A percentile compares a stretch with the other conserved stretches of the same genome.
Evolutionary conservation across 2,797 vertebrate genomes (phyloP).

Genomic region (Fistularia commersonii): DNA sequence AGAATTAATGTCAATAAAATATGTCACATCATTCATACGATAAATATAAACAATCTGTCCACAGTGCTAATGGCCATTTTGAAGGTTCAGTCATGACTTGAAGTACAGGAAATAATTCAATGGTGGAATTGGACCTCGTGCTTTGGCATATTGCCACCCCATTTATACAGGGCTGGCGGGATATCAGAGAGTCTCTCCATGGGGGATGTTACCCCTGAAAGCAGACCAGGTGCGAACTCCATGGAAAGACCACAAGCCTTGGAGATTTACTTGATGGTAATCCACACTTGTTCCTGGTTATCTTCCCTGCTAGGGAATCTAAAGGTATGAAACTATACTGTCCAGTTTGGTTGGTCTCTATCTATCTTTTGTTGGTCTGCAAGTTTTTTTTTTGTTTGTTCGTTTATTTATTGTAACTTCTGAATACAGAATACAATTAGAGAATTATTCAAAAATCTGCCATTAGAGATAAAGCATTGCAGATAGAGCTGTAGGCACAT

Average conservation of each 20-base stretch:
- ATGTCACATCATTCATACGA: no score
- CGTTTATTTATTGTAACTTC: no score
- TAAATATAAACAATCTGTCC: no score
- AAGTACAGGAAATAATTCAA: slow-evolving; percentile 12
- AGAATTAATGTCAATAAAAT: no score
- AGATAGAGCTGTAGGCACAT: no score
- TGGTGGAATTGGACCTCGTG: slow-evolving; percentile 34
- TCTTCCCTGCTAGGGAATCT: slow-evolving; percentile 13
- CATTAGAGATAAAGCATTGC: no score
- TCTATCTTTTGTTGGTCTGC: no score
- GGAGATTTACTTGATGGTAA: slow-evolving; percentile 42
- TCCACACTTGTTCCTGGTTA: slow-evolving; percentile 10
- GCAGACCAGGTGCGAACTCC: slow-evolving; percentile 63
- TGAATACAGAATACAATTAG: no score
- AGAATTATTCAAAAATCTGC: no score
- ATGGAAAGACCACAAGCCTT: slow-evolving; percentile 49
- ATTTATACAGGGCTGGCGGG: slow-evolving; percentile 38
- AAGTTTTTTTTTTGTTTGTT: no score
- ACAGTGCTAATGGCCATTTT: background rate
- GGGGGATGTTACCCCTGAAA: slow-evolving; percentile 54
- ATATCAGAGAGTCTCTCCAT: slow-evolving; percentile 46
- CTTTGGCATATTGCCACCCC: slow-evolving; percentile 34
- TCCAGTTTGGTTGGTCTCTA: slow-evolving; percentile 7
- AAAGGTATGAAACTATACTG: slow-evolving; percentile 31
- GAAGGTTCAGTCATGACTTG: slow-evolving; percentile 3